These are phyloP conservation scores for Scalopus aquaticus DNA, from an alignment of 2,113 vertebrate genomes.

Conservation along the genomic window DNA sequence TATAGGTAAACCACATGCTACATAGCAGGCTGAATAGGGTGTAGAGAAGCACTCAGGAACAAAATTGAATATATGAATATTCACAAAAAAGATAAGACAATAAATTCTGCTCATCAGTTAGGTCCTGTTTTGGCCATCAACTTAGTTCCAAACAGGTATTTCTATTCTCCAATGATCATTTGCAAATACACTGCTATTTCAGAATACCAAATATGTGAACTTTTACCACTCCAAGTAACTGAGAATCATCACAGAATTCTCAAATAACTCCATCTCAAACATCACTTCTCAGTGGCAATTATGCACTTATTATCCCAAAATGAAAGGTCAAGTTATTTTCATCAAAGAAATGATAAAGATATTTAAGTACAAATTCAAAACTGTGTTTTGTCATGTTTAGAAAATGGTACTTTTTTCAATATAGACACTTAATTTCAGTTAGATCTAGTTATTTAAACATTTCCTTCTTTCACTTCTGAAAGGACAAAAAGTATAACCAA, in stretches of 20 bases:
- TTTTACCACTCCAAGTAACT: neutral
- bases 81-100: neutral
- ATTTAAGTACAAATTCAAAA: slow-evolving; percentile 37
- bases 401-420: neutral
- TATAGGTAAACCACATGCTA: neutral
- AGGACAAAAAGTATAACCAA: slow-evolving; percentile 1
- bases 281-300: slow-evolving; percentile 1
- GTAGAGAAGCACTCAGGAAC: neutral
- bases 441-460: neutral
- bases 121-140: neutral
- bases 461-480: slow-evolving; percentile 30
- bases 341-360: neutral
- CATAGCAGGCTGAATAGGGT: neutral
- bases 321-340: neutral
- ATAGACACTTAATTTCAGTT: neutral
- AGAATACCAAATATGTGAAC: neutral
- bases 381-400: neutral
- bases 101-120: neutral
- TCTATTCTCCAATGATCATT: neutral
- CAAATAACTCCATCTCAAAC: neutral
- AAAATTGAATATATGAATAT: neutral
- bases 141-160: neutral
- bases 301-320: neutral
- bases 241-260: slow-evolving; percentile 20
- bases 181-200: neutral